Base-by-base conservation (phyloP, 2,797 vertebrate species). In the Taenioides sp. region DNA sequence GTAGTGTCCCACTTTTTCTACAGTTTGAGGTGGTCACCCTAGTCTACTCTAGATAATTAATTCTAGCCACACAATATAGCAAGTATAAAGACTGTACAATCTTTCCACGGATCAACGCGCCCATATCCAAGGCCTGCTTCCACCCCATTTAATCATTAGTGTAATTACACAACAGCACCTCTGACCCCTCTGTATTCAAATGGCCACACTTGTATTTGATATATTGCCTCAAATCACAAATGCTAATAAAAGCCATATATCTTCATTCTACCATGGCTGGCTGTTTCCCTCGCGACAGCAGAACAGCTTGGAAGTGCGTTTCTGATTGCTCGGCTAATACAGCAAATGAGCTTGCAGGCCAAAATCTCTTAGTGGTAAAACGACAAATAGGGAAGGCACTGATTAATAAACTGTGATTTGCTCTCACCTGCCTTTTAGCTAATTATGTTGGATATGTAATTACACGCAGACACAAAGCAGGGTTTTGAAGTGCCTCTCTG, bases 371-470 rank as follows among this genome's bases (percentile, higher is more conserved):
- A 73, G 77, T 57, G 10, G 72, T 62, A 63, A 78, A 80, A 40
- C n/a, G 68, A 73, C 67, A 75, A 84, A 81, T 76, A 79, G 68
- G 59, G 52, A 20, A 64, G 10, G 17, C 49, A 73, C 70, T 83
- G 69, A 88, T 88, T 82, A 76, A 89, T 80, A 80, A 70, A 67
- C 64, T 55, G 43, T 65, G 65, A 86, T 80, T 79, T 77, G 80
- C 77, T 90, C 61, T 27, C 74, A 80, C 55, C 49, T 60, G 62
- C 69, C 75, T 71, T 61, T 77, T 71, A 55, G 70, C 68, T 88
- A 83, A 89, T 89, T 87, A 76, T 55, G 72, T 78, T 72, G 74
- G 76, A 77, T 75, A 78, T 90, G 84, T 84, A 88, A 86, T 88
- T 87, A 87, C 62, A 83, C 72, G 1, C 52, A 73, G 76, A 72